Evolutionary conservation across 2,113 vertebrate genomes (phyloP), one percentile per base, ranked within the genome.

Genomic region (Thunnus thynnus): DNA sequence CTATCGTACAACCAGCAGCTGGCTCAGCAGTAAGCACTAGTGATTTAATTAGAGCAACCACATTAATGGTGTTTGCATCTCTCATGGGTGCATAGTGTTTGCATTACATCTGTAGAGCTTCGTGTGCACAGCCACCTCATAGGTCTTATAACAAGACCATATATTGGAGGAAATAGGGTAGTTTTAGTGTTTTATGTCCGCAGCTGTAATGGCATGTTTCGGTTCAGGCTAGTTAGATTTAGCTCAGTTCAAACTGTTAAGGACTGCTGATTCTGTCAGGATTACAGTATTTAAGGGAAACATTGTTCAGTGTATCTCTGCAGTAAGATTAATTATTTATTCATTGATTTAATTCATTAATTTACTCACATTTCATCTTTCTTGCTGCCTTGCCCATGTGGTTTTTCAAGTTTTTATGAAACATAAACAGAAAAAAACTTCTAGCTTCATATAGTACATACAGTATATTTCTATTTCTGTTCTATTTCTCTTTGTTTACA

Each of bases 21-120:
- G 84, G 76, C 83, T 87, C 82, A 88, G 79, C 89, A 86, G 55
- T 69, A 74, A 70, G 86, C 76, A 74, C 85, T 62, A 71, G 63
- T 89, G 90, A 88, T 88, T 91, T 88, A 56, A 87, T 90, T 90
- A 90, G 81, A 87, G 85, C 66, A 79, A 72, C 63, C 84, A 71
- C 83, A 88, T 88, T 87, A 91, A 91, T 84, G 85, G 83, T 88
- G 87, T 89, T 82, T 87, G 83, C n/a, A 50, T 64, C 80, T 89
- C 87, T 82, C 82, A 50, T 71, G 76, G 85, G 82, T 66, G 60
- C 64, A 7, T 51, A 58, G 62, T 89, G 85, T 88, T 91, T 89
- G 78, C 86, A 73, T 89, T 88, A 88, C 85, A 88, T 87, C 72
- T 88, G 84, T 76, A 68, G 70, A 70, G 79, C 51, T 78, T 64